Evolutionary conservation across 2,113 vertebrate genomes (phyloP).

Genomic region (Amazona vittata): DNA sequence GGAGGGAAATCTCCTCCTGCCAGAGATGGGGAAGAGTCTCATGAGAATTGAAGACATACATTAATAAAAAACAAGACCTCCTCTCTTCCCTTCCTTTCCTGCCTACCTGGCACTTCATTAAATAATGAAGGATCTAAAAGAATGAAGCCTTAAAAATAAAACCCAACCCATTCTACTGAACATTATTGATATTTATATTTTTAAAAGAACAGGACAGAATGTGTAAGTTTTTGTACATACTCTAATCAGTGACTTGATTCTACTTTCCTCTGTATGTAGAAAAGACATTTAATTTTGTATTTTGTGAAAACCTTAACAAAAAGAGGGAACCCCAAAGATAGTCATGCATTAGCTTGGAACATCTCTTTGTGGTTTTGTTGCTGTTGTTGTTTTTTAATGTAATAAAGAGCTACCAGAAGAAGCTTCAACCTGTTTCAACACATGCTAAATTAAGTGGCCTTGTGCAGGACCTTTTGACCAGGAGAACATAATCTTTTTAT

Average conservation of each 20-base stretch:
- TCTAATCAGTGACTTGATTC: conserved; percentile 74
- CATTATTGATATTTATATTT: conserved; percentile 87
- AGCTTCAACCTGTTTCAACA: conserved; percentile 19
- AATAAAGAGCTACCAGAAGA: conserved; percentile 59
- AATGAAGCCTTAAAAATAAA: conserved; percentile 74
- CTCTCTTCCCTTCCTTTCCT: not conserved
- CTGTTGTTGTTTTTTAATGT: conserved; percentile 44
- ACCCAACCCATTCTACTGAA: conserved; percentile 58
- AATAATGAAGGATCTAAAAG: conserved; percentile 68
- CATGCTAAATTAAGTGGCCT: not conserved
- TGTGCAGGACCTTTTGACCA: not conserved
- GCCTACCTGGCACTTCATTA: not conserved
- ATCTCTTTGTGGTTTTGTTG: conserved; percentile 17
- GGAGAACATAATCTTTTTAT: not conserved
- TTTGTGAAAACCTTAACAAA: conserved; percentile 71
- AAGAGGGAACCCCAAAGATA: conserved; percentile 75
- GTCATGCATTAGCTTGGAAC: conserved; percentile 48
- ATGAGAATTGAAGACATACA: not conserved
- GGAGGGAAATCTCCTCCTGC: not conserved
- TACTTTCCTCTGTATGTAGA: conserved; percentile 71
- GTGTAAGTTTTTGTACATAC: conserved; percentile 80
- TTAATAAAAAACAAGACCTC: not conserved
- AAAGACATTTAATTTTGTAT: conserved; percentile 71
- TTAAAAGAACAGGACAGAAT: conserved; percentile 72
- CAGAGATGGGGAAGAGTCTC: not conserved